These are phyloP conservation scores for Muricea muricata DNA, from an alignment of 92 coral and sea anemone species.

Conservation along the genomic window DNA sequence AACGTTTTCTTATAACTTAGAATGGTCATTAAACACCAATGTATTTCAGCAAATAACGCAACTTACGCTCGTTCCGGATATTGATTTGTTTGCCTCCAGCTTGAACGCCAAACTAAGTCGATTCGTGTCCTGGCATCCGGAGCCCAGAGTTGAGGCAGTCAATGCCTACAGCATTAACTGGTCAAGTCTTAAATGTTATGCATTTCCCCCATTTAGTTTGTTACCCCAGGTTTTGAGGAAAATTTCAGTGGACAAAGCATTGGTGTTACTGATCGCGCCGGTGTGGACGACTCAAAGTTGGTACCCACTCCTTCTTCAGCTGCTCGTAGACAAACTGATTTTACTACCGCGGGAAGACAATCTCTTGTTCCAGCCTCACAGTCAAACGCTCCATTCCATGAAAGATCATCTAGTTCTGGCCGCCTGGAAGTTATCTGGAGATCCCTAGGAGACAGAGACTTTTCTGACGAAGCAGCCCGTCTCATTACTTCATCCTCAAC, in stretches of 20 bases:
- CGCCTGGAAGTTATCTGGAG: slow-evolving; percentile 64
- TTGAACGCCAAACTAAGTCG: slow-evolving; percentile 24
- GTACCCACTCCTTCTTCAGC: slow-evolving; percentile 53
- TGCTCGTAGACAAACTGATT: slow-evolving; percentile 56
- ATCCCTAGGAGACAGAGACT: slow-evolving; percentile 51
- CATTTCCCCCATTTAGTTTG: slow-evolving; percentile 55
- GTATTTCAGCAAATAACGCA: slow-evolving; percentile 32
- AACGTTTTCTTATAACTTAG: too few relatives aligned
- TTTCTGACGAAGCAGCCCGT: slow-evolving; percentile 61
- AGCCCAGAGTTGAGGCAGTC: slow-evolving; percentile 45
- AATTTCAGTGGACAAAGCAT: slow-evolving; percentile 45
- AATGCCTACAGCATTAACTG: slow-evolving; percentile 42
- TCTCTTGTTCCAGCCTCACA: slow-evolving; percentile 27
- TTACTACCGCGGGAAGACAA: slow-evolving; percentile 43
- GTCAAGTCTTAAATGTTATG: slow-evolving; percentile 9
- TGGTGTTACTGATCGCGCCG: slow-evolving; percentile 46
- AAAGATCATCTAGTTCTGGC: slow-evolving; percentile 24
- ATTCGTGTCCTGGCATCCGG: slow-evolving; percentile 57
- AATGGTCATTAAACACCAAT: slow-evolving; percentile 51
- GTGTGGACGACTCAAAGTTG: slow-evolving; percentile 50
- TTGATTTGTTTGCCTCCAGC: slow-evolving; percentile 47
- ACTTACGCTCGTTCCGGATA: slow-evolving; percentile 48
- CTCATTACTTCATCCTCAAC: slow-evolving; percentile 56
- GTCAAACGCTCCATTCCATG: too few relatives aligned
- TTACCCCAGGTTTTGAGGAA: slow-evolving; percentile 55